These are phyloP conservation scores for Drosophila setifemur DNA, from an alignment of 1,140 invertebrate genomes.

Conservation along the genomic window DNA sequence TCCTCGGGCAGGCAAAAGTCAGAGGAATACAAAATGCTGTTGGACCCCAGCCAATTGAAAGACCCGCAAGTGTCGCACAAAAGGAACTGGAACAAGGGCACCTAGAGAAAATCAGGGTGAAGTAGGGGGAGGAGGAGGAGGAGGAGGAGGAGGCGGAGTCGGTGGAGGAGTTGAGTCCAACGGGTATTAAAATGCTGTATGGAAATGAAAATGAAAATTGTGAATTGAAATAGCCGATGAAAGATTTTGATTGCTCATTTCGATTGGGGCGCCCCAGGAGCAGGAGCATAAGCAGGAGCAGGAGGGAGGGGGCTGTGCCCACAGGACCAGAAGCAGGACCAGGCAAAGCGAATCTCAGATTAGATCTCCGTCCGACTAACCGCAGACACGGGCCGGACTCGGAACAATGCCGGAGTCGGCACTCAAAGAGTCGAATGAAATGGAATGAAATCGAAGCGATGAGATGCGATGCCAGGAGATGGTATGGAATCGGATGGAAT, in stretches of 20 bases:
- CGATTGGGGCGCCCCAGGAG: constrained; percentile 1
- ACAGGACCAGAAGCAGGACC: not conserved
- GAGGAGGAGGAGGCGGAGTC: too few relatives aligned
- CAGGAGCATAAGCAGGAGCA: too few relatives aligned
- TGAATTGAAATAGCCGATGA: constrained; percentile 12
- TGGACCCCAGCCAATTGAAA: constrained; percentile 29
- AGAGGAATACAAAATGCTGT: not conserved
- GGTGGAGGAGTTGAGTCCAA: not conserved
- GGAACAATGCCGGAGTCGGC: too few relatives aligned
- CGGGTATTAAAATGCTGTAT: not conserved
- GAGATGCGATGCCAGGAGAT: too few relatives aligned
- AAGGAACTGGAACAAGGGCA: not conserved
- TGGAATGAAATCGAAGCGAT: not conserved
- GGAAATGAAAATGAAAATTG: constrained; percentile 26
- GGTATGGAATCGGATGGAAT: not conserved
- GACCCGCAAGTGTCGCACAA: constrained; percentile 12
- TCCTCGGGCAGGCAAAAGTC: constrained; percentile 15
- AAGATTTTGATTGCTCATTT: constrained; percentile 31
- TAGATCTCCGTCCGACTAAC: constrained; percentile 6
- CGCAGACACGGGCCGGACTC: not conserved
- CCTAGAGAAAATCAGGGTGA: too few relatives aligned
- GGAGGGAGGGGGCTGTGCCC: too few relatives aligned
- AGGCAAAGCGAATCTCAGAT: constrained; percentile 1
- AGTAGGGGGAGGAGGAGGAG: too few relatives aligned
- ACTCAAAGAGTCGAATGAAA: not conserved